Conservation (phyloP, 2,888 invertebrate genomes). For the Sympetrum striolatum region DNA sequence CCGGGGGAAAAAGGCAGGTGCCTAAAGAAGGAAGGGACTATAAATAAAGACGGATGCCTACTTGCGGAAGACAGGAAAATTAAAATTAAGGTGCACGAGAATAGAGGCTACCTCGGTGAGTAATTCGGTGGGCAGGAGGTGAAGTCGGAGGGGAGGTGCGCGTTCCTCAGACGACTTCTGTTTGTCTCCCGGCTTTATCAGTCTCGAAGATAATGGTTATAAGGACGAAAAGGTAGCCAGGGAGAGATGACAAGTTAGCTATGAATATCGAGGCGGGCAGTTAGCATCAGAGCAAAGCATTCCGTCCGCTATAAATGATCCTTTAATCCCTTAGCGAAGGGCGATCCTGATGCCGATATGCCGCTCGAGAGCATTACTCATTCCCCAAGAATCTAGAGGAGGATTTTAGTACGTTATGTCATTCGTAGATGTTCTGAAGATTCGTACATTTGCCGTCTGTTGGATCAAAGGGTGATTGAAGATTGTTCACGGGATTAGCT, state of each 20-base stretch:
- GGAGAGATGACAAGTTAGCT: neutral
- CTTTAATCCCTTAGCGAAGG: neutral
- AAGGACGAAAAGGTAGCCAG: neutral
- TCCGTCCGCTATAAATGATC: neutral
- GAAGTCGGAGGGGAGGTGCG: neutral
- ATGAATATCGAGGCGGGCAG: neutral
- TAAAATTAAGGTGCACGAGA: slow-evolving; percentile 19
- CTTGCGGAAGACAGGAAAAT: slow-evolving; percentile 13
- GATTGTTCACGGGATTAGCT: too few species aligned
- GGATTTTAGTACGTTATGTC: too few species aligned
- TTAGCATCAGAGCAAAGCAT: neutral
- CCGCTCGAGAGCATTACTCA: too few species aligned
- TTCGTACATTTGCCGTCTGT: too few species aligned
- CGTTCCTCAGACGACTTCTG: neutral
- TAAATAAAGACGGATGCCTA: slow-evolving; percentile 6
- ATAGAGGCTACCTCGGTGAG: slow-evolving; percentile 1
- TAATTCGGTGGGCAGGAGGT: neutral
- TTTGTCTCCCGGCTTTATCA: neutral
- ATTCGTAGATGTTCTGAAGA: too few species aligned
- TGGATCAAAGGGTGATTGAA: too few species aligned
- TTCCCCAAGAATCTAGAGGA: too few species aligned
- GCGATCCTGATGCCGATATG: neutral
- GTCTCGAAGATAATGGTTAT: neutral
- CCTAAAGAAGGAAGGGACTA: neutral
- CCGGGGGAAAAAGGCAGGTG: neutral